phyloP scores from a whole-genome alignment of 2,113 vertebrate genomes.

The Eclectus roratus region DNA sequence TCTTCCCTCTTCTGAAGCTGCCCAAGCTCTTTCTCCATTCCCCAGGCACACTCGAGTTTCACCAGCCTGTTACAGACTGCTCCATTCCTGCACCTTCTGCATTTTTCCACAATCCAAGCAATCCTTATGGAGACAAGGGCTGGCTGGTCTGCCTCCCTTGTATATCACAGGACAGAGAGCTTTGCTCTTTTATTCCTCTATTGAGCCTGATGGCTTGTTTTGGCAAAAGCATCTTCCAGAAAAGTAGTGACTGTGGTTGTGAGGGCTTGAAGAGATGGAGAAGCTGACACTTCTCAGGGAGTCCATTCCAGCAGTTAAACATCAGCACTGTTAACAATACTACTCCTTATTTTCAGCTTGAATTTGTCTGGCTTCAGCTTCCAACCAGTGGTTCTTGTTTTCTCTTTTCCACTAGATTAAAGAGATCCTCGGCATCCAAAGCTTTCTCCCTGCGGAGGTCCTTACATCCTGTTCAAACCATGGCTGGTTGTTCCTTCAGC shows the following conservation, averaged over 20 bases:
- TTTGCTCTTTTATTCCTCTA: background rate
- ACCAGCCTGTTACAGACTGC: background rate
- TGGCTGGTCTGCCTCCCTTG: background rate
- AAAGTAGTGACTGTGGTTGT: slow-evolving; percentile 7
- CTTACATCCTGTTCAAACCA: slow-evolving; percentile 46
- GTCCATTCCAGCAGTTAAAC: slow-evolving; percentile 11
- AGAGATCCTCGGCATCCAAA: slow-evolving; percentile 42
- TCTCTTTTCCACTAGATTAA: slow-evolving; percentile 51
- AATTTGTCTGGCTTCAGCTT: slow-evolving; percentile 38
- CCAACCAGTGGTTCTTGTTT: slow-evolving; percentile 29
- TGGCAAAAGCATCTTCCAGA: background rate
- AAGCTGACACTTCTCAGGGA: background rate
- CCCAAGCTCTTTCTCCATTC: background rate
- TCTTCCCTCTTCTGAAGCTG: background rate
- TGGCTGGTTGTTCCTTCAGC: background rate
- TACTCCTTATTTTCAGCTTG: background rate
- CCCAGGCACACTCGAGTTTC: background rate
- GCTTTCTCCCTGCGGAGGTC: background rate
- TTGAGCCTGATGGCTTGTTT: background rate
- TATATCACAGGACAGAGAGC: background rate
- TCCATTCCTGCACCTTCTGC: background rate
- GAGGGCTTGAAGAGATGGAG: background rate
- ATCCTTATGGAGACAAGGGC: background rate
- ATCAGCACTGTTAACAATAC: background rate
- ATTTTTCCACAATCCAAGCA: background rate